Evolutionary conservation across 2,888 invertebrate species (phyloP).

Genomic region (Erebia aethiops): DNA sequence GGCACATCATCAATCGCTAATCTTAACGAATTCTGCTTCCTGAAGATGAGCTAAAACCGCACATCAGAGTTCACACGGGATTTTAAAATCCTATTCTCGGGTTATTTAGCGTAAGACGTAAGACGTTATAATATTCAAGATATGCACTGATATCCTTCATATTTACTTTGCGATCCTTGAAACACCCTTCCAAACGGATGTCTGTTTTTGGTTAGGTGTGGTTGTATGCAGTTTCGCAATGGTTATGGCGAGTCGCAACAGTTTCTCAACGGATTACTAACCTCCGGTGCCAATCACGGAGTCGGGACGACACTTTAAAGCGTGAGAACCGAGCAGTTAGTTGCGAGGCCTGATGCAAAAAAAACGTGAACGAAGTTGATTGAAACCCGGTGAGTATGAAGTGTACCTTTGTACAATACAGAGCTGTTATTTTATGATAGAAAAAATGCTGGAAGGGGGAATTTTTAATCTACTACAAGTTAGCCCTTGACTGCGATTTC

Average conservation of each 20-base stretch:
- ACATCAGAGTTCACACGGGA: not conserved
- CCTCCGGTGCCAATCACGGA: constrained; percentile 61
- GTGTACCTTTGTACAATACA: not conserved
- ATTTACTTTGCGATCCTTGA: constrained; percentile 26
- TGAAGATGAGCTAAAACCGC: too few relatives aligned
- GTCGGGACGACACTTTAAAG: constrained; percentile 55
- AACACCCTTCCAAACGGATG: constrained; percentile 30
- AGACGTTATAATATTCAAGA: not conserved
- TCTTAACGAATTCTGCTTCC: too few relatives aligned
- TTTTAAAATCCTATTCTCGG: not conserved
- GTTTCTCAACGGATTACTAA: constrained; percentile 64
- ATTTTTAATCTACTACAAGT: too few relatives aligned
- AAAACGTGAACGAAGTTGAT: constrained; percentile 46
- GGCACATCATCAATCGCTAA: too few relatives aligned
- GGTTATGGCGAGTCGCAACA: constrained; percentile 45
- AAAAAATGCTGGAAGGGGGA: too few relatives aligned
- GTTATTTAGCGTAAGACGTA: not conserved
- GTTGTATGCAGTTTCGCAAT: constrained; percentile 33
- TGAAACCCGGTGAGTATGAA: constrained; percentile 44
- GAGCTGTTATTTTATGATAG: not conserved
- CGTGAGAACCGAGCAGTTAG: constrained; percentile 59
- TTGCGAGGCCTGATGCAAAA: constrained; percentile 55
- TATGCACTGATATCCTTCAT: constrained; percentile 6
- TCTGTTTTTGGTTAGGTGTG: constrained; percentile 29
- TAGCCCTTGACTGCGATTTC: too few relatives aligned